Base-by-base conservation (phyloP, 2,888 invertebrate species). In the Andrena fulva region DNA sequence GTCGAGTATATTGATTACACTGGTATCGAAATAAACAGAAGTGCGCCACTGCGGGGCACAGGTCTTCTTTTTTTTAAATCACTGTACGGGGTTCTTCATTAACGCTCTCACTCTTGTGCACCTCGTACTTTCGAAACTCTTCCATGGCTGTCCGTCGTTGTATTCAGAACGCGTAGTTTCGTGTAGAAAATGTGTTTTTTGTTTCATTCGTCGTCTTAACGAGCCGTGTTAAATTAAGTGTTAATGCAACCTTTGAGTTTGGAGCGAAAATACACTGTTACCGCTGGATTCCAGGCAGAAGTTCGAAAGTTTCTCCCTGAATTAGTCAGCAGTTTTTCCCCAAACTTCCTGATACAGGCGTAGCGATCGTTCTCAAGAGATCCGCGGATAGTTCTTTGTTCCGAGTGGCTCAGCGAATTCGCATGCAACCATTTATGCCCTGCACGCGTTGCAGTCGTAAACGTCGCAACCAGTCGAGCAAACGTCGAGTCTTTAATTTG, bases 311-410 rank as follows among this genome's bases (percentile, higher is more conserved):
- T 84, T 82, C 79, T 16, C 73, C 50, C 27, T 27, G 64, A 54
- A 63, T 84, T 79, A 84, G 71, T 84, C 83, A 59, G 54, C 74
- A 52, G 52, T 56, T 52, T 84, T 71, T 64, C 56, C 48, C 42
- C 33, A 27, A 69, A 67, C 69, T 79, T 80, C 70, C 80, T 71
- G 74, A 76, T 69, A 42, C 29, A 52, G 67, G 42, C n/a, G 33
- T 4, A 33, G 27, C 72, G 73, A 79, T 80, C 67, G 76, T 77
- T 84, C 84, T 68, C 84, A 64, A 20, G 74, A 70, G 80, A 82
- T 72, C 42, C 16, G 2, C 48, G 20, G 52, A 56, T 54, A 33
- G 50, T 27, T 80, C 73, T 74, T 80, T 84, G 73, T 82, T 68
- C 12, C 59, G 0, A n/a, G 29, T 56, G 66, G 31, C 24, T 63